These are phyloP conservation scores for Pyrrhura leucotis DNA, from an alignment of 2,797 vertebrate genomes.

Conservation along the genomic window DNA sequence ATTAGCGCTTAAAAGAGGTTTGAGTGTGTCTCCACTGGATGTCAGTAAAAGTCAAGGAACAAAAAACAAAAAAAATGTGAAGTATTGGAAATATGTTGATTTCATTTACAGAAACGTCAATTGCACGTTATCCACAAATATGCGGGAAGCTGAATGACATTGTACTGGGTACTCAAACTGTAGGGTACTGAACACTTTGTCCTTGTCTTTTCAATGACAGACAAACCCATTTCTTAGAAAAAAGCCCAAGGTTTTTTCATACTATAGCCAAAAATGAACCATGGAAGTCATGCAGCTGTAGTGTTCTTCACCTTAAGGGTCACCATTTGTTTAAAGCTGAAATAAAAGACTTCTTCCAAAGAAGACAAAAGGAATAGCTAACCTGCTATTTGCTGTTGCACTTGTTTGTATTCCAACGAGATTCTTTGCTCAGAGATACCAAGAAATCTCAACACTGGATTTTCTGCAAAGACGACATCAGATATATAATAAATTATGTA, in stretches of 20 bases:
- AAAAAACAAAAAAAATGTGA: slow-evolving; percentile 2
- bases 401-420: not conserved
- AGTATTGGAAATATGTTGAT: not conserved
- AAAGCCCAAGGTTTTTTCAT: not conserved
- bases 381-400: not conserved
- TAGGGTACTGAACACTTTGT: not conserved
- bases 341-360: not conserved
- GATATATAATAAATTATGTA: not conserved
- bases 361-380: not conserved
- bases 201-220: not conserved
- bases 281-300: not conserved
- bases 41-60: slow-evolving; percentile 46
- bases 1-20: slow-evolving; percentile 20
- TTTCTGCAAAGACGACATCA: not conserved
- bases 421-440: not conserved
- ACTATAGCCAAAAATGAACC: not conserved
- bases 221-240: not conserved
- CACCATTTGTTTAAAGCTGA: not conserved
- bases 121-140: not conserved
- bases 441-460: not conserved
- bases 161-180: not conserved
- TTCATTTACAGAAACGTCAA: not conserved
- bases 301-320: not conserved
- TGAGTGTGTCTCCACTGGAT: slow-evolving; percentile 36
- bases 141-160: not conserved